Evolutionary conservation across 1,140 invertebrate species (phyloP), one percentile per base, ranked within the genome.

Genomic region (Penaeus chinensis): DNA sequence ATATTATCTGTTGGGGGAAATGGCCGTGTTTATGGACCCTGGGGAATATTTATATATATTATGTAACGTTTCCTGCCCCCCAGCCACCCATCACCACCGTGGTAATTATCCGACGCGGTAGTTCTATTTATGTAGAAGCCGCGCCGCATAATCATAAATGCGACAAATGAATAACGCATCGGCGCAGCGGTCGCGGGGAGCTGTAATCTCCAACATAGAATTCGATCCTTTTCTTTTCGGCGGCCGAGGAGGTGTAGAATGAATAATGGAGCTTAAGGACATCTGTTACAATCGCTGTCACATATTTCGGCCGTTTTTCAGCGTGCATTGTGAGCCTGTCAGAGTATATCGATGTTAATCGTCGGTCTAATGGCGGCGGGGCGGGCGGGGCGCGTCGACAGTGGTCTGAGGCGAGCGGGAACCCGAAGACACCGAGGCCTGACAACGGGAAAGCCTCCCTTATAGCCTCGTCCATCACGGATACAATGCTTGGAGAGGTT

Each of bases 221-320:
- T 82, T 82, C 80, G 80, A 82, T 82, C 80, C 80, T 47, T 82
- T 82, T 82, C 63, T 66, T 82, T 42, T 82, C 80, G 63, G 80
- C 63, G 63, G 37, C 63, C 80, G 80, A 82, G 80, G 63, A 82
- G 80, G 80, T 82, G 80, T 82, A 42, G 80, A 66, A 63, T 82
- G 80, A 82, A 82, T n/a, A 82, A 82, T 82, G 42, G 80, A 13
- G 63, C 80, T 18, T 82, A 62, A 65, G 80, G 80, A 82, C 80
- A 82, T 82, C 80, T 82, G 80, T 82, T 82, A 82, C 80, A 82
- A 82, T 82, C 80, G 54, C 80, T 82, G 80, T 82, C 80, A 82
- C 80, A 69, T 82, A 82, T 82, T 82, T 82, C 80, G 61, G 80
- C 63, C 80, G 63, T 66, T 82, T 82, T 82, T 82, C 63, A 66